These are phyloP conservation scores for Cyclargus thomasi DNA, from an alignment of 1,140 invertebrate genomes.

Conservation along the genomic window DNA sequence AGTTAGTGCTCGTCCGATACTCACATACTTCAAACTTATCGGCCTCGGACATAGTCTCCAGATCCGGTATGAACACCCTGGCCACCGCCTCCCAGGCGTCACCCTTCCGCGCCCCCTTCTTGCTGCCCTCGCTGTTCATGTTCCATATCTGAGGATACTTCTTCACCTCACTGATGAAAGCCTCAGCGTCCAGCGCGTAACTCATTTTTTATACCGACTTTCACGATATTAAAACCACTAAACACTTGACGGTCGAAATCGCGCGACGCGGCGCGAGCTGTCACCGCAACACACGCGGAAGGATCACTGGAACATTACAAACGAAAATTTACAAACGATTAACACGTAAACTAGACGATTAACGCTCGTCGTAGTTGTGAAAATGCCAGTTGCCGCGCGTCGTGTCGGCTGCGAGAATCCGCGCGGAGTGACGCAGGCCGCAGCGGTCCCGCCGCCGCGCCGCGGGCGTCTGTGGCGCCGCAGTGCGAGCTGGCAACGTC, in stretches of 20 bases:
- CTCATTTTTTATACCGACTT: slow-evolving; percentile 23
- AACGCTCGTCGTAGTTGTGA: not conserved
- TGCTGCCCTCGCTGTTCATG: slow-evolving; percentile 38
- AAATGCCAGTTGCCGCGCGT: slow-evolving; percentile 20
- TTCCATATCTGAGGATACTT: slow-evolving; percentile 54
- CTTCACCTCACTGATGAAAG: slow-evolving; percentile 51
- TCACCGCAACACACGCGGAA: slow-evolving; percentile 4
- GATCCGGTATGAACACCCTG: slow-evolving; percentile 40
- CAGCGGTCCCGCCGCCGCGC: slow-evolving; percentile 23
- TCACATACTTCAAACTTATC: slow-evolving; percentile 51
- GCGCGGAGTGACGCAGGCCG: slow-evolving; percentile 37
- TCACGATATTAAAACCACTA: not conserved
- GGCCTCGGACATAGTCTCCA: slow-evolving; percentile 38
- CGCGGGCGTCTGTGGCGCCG: slow-evolving; percentile 9
- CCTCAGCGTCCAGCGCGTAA: slow-evolving; percentile 45
- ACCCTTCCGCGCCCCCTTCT: slow-evolving; percentile 38
- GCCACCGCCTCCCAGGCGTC: slow-evolving; percentile 47
- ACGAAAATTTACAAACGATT: slow-evolving; percentile 13
- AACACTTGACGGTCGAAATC: not conserved
- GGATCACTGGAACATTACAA: slow-evolving; percentile 16
- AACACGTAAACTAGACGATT: not conserved
- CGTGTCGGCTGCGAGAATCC: slow-evolving; percentile 25
- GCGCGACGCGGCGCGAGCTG: not conserved
- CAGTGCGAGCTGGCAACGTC: slow-evolving; percentile 17
- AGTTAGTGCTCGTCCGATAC: slow-evolving; percentile 25